phyloP scores from a whole-genome alignment of 2,113 vertebrate species.

The Nyctibius bracteatus region DNA sequence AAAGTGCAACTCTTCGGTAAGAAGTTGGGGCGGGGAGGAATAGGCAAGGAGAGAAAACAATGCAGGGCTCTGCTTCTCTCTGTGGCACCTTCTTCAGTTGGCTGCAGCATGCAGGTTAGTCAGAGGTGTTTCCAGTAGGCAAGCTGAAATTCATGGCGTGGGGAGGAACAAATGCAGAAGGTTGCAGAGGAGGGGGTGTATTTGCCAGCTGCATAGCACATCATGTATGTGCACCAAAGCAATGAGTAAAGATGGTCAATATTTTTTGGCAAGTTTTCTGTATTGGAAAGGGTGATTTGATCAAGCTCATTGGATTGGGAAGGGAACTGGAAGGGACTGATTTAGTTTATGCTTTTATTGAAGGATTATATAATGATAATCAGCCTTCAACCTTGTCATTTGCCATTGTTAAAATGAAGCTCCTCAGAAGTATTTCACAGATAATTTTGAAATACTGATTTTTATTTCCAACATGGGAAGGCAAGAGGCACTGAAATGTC shows the following conservation, averaged over 20 bases:
- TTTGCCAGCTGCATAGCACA: not conserved
- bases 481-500: not conserved
- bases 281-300: not conserved
- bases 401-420: not conserved
- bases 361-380: not conserved
- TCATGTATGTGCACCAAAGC: not conserved
- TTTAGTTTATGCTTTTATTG: not conserved
- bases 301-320: not conserved
- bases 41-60: not conserved
- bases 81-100: not conserved
- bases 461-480: not conserved
- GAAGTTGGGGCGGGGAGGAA: not conserved
- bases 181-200: not conserved
- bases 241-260: not conserved
- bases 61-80: not conserved
- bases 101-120: not conserved
- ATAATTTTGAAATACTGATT: not conserved
- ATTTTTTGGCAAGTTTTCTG: not conserved
- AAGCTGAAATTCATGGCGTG: accelerated
- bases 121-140: not conserved
- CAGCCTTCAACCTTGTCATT: not conserved
- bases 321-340: not conserved
- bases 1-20: slow-evolving; percentile 60
- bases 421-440: not conserved
- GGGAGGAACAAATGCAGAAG: not conserved